Evolutionary conservation across 2,113 vertebrate species (phyloP), one percentile per base, ranked within the genome.

Genomic region (Verasper variegatus): DNA sequence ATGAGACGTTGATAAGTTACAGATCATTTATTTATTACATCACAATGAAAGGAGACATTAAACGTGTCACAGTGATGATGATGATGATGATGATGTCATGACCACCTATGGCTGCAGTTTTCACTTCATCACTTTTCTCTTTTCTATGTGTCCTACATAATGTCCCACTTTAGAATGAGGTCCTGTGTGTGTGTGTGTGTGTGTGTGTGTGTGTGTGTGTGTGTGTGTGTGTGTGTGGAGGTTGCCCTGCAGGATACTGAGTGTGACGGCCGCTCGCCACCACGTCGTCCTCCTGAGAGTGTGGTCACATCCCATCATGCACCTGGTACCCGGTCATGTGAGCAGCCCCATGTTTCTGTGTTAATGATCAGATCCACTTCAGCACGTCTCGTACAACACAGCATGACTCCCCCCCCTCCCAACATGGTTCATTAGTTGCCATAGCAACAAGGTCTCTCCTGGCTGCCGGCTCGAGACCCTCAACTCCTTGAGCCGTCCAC

Each of bases 151-250:
- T 12, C 91, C 91, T 88, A 93, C 66, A 83, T 92, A 88, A 71
- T 92, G 92, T 84, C 92, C 92, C 84, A 93, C 75, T 92, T 93
- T 88, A 68, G 75, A 92, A 90, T 87, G 56, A 88, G 90, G 91
- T 89, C 90, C 90, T 70, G 76, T 66, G 60, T 51, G 47, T 51
- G 47, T 51, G 47, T 20, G 47, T 51, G 47, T 49, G 47, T 49
- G 47, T 49, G 47, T 47, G 45, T 47, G 45, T 47, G 45, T 47
- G 45, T 45, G 42, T 45, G 45, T 47, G 45, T 47, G 45, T 47
- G 45, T 47, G 45, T 47, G 45, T 47, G 45, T 47, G 45, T 47
- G 45, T 47, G 45, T 47, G 45, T 52, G 27, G 27, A 27, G 27
- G 27, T 27, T 27, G 27, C 27, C 27, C 27, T 27, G 3, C 27